Conservation (phyloP, 2,888 invertebrate species). For the Fissipunctia ypsillon region DNA sequence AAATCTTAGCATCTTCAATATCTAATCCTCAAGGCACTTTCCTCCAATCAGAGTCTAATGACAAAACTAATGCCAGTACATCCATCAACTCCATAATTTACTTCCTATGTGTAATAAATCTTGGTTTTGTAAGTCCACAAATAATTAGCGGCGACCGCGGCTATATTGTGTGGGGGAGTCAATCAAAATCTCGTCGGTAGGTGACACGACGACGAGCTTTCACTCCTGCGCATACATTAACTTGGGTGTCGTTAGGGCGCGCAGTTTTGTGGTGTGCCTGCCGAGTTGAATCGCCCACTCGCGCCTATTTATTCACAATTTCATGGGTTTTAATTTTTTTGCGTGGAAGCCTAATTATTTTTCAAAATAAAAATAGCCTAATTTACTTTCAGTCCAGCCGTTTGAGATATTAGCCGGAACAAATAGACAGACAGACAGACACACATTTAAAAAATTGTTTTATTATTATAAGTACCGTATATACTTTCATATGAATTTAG, state of each 20-base stretch:
- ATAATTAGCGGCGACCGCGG: conserved; percentile 50
- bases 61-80: conserved; percentile 31
- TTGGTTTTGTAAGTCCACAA: conserved; percentile 49
- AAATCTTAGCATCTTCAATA: conserved; percentile 16
- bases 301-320: too few relatives aligned
- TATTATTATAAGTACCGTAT: too few relatives aligned
- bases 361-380: too few relatives aligned
- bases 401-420: too few relatives aligned
- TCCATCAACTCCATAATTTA: conserved; percentile 45
- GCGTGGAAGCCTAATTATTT: too few relatives aligned
- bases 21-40: conserved; percentile 36
- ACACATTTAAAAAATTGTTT: too few relatives aligned
- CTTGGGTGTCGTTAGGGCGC: conserved; percentile 38
- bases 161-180: conserved; percentile 55
- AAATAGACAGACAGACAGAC: too few relatives aligned
- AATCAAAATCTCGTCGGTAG: conserved; percentile 59
- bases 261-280: conserved; percentile 9
- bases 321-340: too few relatives aligned
- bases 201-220: conserved; percentile 58
- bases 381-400: too few relatives aligned
- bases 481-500: too few relatives aligned
- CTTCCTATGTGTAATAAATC: conserved; percentile 53
- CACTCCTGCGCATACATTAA: conserved; percentile 51
- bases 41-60: conserved; percentile 48
- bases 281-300: too few relatives aligned